These are phyloP conservation scores for Andrena flavipes DNA, from an alignment of 2,888 invertebrate genomes.

Conservation along the genomic window DNA sequence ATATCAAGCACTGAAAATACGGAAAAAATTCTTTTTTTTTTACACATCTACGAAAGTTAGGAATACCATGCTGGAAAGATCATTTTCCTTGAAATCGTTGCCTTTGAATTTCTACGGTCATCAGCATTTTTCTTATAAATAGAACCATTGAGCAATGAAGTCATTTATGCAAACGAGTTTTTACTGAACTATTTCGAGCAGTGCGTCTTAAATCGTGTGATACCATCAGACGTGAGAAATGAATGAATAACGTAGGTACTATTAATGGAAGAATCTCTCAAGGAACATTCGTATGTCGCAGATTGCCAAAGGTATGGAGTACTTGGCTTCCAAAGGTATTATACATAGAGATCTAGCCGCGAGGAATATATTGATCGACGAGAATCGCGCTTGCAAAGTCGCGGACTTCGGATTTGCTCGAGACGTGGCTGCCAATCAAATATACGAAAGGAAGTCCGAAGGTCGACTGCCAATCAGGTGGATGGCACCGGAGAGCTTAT, in stretches of 20 bases:
- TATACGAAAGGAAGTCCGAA: slow-evolving; percentile 95
- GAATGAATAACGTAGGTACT: not conserved
- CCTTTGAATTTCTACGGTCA: too few species aligned
- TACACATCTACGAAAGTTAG: too few species aligned
- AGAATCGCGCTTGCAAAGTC: slow-evolving; percentile 95
- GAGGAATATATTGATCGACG: slow-evolving; percentile 94
- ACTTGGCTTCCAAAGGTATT: slow-evolving; percentile 85
- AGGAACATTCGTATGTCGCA: slow-evolving; percentile 80
- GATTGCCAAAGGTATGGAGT: slow-evolving; percentile 86
- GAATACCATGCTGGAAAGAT: too few species aligned
- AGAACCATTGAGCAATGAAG: too few species aligned
- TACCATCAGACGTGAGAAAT: not conserved
- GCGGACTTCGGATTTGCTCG: slow-evolving; percentile 98
- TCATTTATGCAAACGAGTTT: not conserved
- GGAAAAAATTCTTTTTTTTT: too few species aligned
- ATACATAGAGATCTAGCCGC: slow-evolving; percentile 97
- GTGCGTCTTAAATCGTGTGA: not conserved
- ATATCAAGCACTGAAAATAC: too few species aligned
- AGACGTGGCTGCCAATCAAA: slow-evolving; percentile 94
- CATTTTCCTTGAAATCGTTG: too few species aligned
- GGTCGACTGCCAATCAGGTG: slow-evolving; percentile 90
- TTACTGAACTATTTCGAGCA: not conserved
- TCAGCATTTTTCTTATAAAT: too few species aligned
- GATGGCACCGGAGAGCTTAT: slow-evolving; percentile 98
- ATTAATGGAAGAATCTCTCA: not conserved